These are phyloP conservation scores for Propithecus perrieri DNA, from an alignment of 2,797 vertebrate genomes.

Conservation along the genomic window DNA sequence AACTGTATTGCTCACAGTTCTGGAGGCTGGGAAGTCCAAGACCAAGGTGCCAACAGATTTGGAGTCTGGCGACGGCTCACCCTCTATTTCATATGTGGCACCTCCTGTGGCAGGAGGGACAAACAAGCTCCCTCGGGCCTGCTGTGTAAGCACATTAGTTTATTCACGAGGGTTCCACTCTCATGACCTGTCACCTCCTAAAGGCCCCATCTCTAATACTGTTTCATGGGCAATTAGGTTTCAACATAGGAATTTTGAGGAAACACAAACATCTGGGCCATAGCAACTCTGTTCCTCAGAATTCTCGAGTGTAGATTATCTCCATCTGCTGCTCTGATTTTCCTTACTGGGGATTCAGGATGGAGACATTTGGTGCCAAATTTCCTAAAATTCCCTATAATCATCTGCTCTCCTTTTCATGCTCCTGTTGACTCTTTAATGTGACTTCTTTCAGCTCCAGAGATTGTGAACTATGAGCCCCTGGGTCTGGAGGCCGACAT, in stretches of 20 bases:
- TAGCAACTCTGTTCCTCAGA: not conserved
- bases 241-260: not conserved
- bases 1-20: not conserved
- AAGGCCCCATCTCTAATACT: too few species aligned
- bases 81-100: not conserved
- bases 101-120: too few species aligned
- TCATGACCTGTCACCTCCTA: not conserved
- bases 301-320: not conserved
- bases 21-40: not conserved
- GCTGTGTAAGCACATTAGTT: not conserved
- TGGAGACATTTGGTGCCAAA: not conserved
- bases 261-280: not conserved
- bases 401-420: conserved; percentile 49
- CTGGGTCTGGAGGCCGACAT: conserved; percentile 97
- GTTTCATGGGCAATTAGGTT: not conserved
- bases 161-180: not conserved
- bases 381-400: not conserved
- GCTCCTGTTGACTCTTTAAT: conserved; percentile 64
- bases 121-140: not conserved
- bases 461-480: conserved; percentile 98
- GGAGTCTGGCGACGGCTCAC: not conserved
- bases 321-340: not conserved
- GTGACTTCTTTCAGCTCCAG: conserved; percentile 93
- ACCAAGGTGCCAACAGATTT: not conserved
- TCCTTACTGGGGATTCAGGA: not conserved